Conservation (phyloP, 2,113 vertebrate species). For the Pandion haliaetus region DNA sequence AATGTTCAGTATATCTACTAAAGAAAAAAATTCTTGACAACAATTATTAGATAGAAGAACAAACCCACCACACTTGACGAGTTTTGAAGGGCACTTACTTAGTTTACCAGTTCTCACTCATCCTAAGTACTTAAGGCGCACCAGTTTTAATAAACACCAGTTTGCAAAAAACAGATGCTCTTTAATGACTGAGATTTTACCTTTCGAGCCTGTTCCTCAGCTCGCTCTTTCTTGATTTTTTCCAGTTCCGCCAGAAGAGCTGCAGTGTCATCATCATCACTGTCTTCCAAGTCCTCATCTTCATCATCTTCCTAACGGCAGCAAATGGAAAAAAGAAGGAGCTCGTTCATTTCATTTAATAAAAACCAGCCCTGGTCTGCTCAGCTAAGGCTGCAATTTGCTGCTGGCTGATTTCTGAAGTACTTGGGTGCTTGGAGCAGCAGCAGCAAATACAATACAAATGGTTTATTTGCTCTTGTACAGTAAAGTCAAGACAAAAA, state of each 20-base stretch:
- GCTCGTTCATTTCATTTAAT: neutral
- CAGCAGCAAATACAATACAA: neutral
- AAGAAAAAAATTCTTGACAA: neutral
- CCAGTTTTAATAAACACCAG: neutral
- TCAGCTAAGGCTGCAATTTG: neutral
- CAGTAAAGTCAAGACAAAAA: neutral
- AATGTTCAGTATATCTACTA: neutral
- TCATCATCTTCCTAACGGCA: slow-evolving; percentile 76
- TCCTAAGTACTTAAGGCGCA: neutral
- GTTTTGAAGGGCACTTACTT: neutral
- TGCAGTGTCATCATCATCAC: slow-evolving; percentile 94
- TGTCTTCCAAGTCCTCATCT: slow-evolving; percentile 90
- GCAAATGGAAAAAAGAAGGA: neutral
- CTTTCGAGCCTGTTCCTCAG: slow-evolving; percentile 94
- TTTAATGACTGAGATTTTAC: slow-evolving; percentile 63
- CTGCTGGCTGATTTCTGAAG: neutral
- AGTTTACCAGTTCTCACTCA: neutral
- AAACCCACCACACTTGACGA: neutral
- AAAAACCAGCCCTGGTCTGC: neutral
- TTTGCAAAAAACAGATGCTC: neutral
- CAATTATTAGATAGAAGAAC: neutral
- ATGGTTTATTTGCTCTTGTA: neutral
- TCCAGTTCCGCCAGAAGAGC: slow-evolving; percentile 95
- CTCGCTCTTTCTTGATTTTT: slow-evolving; percentile 97
- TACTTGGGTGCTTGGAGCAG: neutral